Conservation (phyloP, 2,888 invertebrate genomes). For the Lissocephala sabroskyi region DNA sequence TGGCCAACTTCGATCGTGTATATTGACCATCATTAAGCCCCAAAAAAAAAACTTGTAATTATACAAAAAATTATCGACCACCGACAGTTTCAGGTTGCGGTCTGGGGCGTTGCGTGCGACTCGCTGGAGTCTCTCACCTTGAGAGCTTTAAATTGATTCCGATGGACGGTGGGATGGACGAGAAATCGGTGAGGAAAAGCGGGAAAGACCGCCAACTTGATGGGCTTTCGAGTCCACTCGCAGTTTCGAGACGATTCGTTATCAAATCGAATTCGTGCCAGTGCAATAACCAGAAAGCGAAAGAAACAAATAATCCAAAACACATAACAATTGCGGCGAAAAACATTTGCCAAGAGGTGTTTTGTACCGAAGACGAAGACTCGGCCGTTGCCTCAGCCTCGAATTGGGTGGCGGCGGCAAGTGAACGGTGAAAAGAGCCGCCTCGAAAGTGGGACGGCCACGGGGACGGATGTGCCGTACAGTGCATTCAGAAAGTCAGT, state of each 20-base stretch:
- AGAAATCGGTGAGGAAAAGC: conserved; percentile 11
- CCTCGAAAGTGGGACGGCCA: background rate
- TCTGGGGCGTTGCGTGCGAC: conserved; percentile 41
- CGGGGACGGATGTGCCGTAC: background rate
- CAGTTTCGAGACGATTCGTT: conserved; percentile 27
- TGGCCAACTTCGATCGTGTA: conserved; percentile 1
- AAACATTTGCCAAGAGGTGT: no score
- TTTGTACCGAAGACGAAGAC: no score
- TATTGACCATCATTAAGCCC: conserved; percentile 38
- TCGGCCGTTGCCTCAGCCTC: no score
- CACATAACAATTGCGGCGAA: conserved; percentile 6
- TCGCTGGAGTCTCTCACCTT: conserved; percentile 57
- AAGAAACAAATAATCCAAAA: conserved; percentile 7
- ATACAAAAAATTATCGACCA: conserved; percentile 47
- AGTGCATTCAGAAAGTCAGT: background rate
- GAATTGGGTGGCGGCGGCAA: background rate
- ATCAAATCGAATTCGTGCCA: no score
- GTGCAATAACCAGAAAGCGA: conserved; percentile 1
- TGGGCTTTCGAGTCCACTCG: conserved; percentile 14
- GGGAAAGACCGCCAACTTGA: background rate
- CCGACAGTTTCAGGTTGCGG: conserved; percentile 5
- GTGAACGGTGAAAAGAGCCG: background rate
- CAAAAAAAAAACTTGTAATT: conserved; percentile 42
- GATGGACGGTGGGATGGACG: conserved; percentile 8
- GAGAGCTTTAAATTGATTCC: conserved; percentile 51